phyloP scores from a whole-genome alignment of 2,113 vertebrate species.

The Siphamia tubifer region DNA sequence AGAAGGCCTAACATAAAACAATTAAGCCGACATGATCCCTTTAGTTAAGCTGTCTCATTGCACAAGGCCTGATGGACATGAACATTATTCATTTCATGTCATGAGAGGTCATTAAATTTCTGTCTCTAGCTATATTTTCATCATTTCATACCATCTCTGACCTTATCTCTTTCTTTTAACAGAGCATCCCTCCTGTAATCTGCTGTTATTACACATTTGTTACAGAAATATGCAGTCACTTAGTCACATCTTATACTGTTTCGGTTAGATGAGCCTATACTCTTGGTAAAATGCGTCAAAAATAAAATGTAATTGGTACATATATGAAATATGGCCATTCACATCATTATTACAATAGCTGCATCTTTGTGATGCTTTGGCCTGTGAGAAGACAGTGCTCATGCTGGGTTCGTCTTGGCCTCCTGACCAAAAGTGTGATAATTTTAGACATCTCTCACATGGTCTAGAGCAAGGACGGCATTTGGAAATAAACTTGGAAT shows the following conservation, averaged over 20 bases:
- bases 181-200: not conserved
- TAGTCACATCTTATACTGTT: not conserved
- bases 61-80: not conserved
- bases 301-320: not conserved
- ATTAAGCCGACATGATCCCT: conserved; percentile 16
- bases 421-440: conserved; percentile 82
- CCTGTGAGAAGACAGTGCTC: conserved; percentile 60
- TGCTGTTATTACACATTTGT: too few species aligned
- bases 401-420: conserved; percentile 68
- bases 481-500: conserved; percentile 86
- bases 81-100: conserved; percentile 19
- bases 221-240: not conserved
- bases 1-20: conserved; percentile 35
- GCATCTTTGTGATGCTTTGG: conserved; percentile 52
- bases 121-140: not conserved
- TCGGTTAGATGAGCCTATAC: too few species aligned
- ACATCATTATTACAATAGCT: not conserved
- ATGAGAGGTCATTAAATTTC: not conserved
- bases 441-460: conserved; percentile 84
- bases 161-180: not conserved
- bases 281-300: too few species aligned
- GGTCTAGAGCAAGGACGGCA: conserved; percentile 80
- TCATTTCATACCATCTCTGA: not conserved
- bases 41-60: conserved; percentile 34
- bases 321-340: conserved; percentile 15